Conservation (phyloP, 2,797 vertebrate species). For the Taeniopygia guttata region DNA sequence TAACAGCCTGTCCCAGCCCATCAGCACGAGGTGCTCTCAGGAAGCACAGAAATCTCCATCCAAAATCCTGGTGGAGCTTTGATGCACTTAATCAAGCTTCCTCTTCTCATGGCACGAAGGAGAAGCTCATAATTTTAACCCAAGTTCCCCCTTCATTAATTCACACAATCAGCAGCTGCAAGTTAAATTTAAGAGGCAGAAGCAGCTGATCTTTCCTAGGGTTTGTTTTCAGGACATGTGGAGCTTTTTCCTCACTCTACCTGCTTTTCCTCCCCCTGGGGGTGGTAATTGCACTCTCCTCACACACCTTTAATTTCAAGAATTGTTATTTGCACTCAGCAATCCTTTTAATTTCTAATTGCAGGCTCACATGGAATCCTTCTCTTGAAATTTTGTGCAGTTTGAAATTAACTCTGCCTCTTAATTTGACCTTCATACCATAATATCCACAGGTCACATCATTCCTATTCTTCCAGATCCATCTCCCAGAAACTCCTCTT, state of each 20-base stretch:
- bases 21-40: neutral
- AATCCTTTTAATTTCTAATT: neutral
- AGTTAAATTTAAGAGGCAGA: neutral
- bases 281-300: neutral
- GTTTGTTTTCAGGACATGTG: neutral
- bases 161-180: neutral
- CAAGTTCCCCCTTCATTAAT: neutral
- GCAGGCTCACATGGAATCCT: neutral
- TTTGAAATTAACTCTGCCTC: neutral
- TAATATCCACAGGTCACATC: neutral
- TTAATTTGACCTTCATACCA: neutral
- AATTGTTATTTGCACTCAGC: neutral
- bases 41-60: neutral
- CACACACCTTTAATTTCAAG: neutral
- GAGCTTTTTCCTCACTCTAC: neutral
- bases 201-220: neutral
- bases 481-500: neutral
- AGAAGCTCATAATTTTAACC: neutral
- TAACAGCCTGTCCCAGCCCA: neutral
- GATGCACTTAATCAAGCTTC: neutral
- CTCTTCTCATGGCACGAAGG: neutral
- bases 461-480: neutral
- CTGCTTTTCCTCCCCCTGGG: neutral
- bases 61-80: neutral
- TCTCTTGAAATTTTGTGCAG: neutral